phyloP scores from a whole-genome alignment of 2,797 vertebrate genomes.

The Antrozous pallidus region DNA sequence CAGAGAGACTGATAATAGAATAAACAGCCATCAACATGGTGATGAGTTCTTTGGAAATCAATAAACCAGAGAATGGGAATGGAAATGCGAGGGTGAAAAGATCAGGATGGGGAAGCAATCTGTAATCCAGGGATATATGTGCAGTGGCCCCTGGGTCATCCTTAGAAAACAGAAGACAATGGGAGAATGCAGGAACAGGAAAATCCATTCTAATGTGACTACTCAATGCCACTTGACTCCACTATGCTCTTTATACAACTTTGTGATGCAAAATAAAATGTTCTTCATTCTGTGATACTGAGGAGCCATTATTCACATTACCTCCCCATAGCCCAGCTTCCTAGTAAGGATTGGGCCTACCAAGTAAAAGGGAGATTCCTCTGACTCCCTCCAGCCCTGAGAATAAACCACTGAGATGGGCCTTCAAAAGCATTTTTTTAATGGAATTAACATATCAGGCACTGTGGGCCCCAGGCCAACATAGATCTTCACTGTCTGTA shows the following conservation, averaged over 20 bases:
- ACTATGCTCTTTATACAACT: not conserved
- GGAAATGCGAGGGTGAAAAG: not conserved
- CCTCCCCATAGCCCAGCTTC: not conserved
- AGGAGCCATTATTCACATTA: not conserved
- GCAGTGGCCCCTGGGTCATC: not conserved
- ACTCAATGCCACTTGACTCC: fast-evolving
- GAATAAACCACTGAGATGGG: not conserved
- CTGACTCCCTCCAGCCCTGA: not conserved
- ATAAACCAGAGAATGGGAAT: not conserved
- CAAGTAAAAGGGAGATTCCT: not conserved
- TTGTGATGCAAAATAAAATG: not conserved
- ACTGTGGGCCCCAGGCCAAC: not conserved
- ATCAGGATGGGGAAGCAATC: not conserved
- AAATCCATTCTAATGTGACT: not conserved
- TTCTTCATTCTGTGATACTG: not conserved
- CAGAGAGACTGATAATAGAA: not conserved
- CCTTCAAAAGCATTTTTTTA: not conserved
- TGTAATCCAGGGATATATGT: not conserved
- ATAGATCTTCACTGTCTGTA: not conserved
- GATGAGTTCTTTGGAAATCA: not conserved
- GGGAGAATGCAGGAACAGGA: not conserved
- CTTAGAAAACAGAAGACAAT: not conserved
- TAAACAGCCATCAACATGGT: not conserved
- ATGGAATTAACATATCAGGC: not conserved
- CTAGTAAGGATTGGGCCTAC: not conserved